Percentiles rank a stretch among this genome's conserved stretches.
phyloP scores from a whole-genome alignment of 2,888 invertebrate species.

The Drosophila fulvimacula region DNA sequence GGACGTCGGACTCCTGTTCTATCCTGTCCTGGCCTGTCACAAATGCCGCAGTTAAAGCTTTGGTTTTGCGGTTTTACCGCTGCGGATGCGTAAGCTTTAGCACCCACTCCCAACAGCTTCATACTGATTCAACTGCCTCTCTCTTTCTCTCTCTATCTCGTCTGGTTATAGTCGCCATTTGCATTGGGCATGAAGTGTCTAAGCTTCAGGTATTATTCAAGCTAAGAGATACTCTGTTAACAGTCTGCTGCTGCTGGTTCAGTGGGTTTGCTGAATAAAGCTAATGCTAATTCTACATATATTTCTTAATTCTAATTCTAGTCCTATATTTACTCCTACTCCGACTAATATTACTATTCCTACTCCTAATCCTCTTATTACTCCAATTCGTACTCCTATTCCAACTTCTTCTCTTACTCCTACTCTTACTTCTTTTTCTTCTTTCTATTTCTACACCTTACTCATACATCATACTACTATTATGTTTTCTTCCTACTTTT shows the following conservation, averaged over 20 bases:
- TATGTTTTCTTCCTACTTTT: not conserved
- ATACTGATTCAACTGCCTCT: no score
- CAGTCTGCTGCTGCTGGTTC: no score
- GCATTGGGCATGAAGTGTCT: no score
- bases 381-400: not conserved
- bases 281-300: no score
- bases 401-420: not conserved
- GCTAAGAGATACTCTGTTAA: not conserved
- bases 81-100: constrained; percentile 58
- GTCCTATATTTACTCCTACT: no score
- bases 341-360: not conserved
- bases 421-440: not conserved
- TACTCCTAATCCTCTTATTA: no score
- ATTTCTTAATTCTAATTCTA: no score
- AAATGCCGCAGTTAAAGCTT: constrained; percentile 75
- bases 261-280: no score
- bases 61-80: constrained; percentile 81
- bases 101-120: not conserved
- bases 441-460: not conserved
- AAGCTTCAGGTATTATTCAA: not conserved
- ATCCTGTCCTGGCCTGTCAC: constrained; percentile 41
- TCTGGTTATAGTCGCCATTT: not conserved
- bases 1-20: constrained; percentile 39
- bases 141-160: not conserved
- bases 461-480: no score